Base-by-base conservation (phyloP, 2,888 invertebrate genomes). In the Lepidocyrtoides sp. region DNA sequence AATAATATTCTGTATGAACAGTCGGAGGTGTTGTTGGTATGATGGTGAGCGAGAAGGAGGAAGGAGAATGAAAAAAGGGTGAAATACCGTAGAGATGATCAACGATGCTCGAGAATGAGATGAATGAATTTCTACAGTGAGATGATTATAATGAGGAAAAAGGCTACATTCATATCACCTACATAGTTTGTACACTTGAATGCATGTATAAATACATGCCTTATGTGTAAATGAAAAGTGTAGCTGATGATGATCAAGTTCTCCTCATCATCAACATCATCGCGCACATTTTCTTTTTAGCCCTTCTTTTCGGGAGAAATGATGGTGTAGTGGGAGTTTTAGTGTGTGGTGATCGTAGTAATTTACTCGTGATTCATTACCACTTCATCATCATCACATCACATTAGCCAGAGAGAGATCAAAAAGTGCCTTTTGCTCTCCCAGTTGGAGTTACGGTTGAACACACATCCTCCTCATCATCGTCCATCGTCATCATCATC, bases 321-420 rank as follows among this genome's bases (percentile, higher is more conserved):
- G 63, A 12, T 60, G 81, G 54, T 36, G 84, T 69, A 66, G 83
- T 83, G 83, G 41, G 83, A 72, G 72, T 72, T 72, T 72, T 72
- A 48, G 83, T 81, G 77, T 60, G 69, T 69, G 63, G 88, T 90
- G 90, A 90, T 90, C 84, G 84, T 90, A 84, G 90, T 90, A 90
- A 90, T 90, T 90, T 90, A 90, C 90, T 90, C 85, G 90, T 90
- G 90, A 90, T 90, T 90, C 90, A 90, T 90, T 90, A 90, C 90
- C 79, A 90, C 90, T 90, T 90, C 90, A 90, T 90, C 90, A 90
- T 90, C 90, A 90, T 90, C 90, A 90, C 85, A 90, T 90, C 90
- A 90, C 90, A 90, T 90, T 90, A 90, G 57, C 83, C 48, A 60
- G 63, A 72, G 86, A 86, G 54, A 77, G 84, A 90, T 83, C 83